Base-by-base conservation (phyloP, 2,888 invertebrate genomes). In the Cephalotes varians region DNA sequence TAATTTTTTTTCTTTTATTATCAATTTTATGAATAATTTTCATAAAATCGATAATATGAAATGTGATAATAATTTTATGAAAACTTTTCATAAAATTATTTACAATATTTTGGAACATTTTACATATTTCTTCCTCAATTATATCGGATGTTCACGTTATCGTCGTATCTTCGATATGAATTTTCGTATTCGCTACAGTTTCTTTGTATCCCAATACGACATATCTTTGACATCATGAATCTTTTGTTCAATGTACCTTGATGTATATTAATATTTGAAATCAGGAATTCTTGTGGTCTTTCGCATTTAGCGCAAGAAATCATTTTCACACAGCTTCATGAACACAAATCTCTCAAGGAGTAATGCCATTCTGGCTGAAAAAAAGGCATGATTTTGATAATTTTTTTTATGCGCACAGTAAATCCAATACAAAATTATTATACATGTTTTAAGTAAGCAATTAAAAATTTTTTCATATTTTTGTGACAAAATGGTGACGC, bases 151-250 rank as follows among this genome's bases (percentile, higher is more conserved):
- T 1, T 37, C 15, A 4, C 3, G 12, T 49, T 18, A 40, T 31
- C 47, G 6, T 25, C 44, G 3, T 47, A 51, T 6, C 15, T 18
- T 6, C 10, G 21, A 51, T 44, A 47, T 1, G 1, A 64, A 7
- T 40, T 49, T 47, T 67, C 44, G 34, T 37, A 49, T 10, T 18
- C 34, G 10, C 25, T 18, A 49, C 40, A 6, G 7, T 58, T 72
- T 44, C 56, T 54, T 37, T 15, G 58, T 15, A 15, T 73, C 44
- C 7, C 31, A 31, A 58, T 56, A 40, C 12, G 25, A 56, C n/a
- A 37, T 40, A 58, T 58, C 58, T 73, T n/a, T 58, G 72, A 58
- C 40, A 73, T 73, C 56, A 40, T 12, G 31, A 28, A 72, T 56
- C 28, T 56, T n/a, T 2, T 5, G 18, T 6, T 6, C 31, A n/a